Evolutionary conservation across 2,113 vertebrate species (phyloP).

Genomic region (Gnathonemus echidnorhynchus): DNA sequence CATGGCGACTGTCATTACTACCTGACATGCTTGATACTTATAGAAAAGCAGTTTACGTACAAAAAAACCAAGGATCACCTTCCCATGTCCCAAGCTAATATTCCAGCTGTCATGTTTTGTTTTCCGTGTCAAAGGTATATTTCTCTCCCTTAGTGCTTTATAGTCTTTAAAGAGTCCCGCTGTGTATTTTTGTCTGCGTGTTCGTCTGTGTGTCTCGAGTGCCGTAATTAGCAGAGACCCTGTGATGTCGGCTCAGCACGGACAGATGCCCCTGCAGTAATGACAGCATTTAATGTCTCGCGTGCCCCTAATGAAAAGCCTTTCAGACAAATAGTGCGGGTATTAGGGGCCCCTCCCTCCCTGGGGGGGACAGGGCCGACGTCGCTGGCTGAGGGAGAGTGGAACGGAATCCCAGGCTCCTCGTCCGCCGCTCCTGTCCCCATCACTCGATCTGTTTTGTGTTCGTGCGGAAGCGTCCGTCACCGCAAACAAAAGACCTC

Average conservation of each 20-base stretch:
- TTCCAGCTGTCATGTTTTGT: background rate
- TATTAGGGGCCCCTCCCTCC: background rate
- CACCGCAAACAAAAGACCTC: background rate
- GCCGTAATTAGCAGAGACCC: background rate
- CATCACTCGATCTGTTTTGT: background rate
- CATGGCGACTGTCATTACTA: background rate
- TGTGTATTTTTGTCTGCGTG: constrained; percentile 22
- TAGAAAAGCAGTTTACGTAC: background rate
- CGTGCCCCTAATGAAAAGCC: constrained; percentile 15
- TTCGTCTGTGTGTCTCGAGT: background rate
- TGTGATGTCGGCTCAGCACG: background rate
- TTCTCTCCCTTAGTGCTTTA: constrained; percentile 16
- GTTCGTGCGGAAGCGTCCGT: background rate
- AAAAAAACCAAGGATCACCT: background rate
- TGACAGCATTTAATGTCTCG: constrained; percentile 6
- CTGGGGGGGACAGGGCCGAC: background rate
- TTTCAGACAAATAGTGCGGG: background rate
- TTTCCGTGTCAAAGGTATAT: background rate
- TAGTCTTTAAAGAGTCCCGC: constrained; percentile 17
- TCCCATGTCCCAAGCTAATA: background rate
- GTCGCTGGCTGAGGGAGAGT: background rate
- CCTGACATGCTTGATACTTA: background rate
- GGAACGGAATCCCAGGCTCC: background rate
- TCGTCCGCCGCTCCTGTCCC: background rate
- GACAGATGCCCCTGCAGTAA: constrained; percentile 13